Conservation (phyloP, 2,888 invertebrate genomes). For the Bhutanitis thaidina region DNA sequence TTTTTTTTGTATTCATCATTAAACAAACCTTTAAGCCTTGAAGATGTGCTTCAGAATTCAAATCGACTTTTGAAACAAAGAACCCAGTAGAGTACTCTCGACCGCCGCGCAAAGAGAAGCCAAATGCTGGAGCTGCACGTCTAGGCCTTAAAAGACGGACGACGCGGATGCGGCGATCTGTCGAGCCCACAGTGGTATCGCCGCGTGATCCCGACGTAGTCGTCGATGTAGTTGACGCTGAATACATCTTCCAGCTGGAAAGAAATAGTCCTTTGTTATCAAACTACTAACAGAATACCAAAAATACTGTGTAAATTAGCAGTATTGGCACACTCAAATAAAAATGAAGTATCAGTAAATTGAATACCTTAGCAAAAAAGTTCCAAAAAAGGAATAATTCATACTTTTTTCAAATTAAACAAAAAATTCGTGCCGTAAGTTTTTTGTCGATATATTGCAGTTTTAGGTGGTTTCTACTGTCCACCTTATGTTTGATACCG, state of each 20-base stretch:
- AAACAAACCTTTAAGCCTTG: slow-evolving; percentile 90
- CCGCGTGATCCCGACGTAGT: slow-evolving; percentile 56
- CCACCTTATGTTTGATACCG: too few species aligned
- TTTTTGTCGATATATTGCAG: too few species aligned
- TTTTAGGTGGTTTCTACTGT: too few species aligned
- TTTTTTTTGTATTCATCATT: too few species aligned
- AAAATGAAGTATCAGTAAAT: too few species aligned
- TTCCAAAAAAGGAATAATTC: too few species aligned
- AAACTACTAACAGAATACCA: too few species aligned
- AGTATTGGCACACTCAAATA: too few species aligned
- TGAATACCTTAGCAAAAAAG: too few species aligned
- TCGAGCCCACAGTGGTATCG: slow-evolving; percentile 32
- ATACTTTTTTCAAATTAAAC: too few species aligned
- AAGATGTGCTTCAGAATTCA: slow-evolving; percentile 91
- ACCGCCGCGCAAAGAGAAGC: slow-evolving; percentile 92
- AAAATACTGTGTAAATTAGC: too few species aligned
- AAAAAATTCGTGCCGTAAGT: too few species aligned
- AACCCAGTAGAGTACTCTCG: slow-evolving; percentile 95
- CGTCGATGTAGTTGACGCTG: slow-evolving; percentile 55
- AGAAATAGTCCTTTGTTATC: not conserved
- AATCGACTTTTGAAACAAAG: slow-evolving; percentile 93
- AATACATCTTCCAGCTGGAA: slow-evolving; percentile 54
- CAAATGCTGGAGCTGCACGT: slow-evolving; percentile 82
- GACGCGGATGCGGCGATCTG: slow-evolving; percentile 62
- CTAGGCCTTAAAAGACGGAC: slow-evolving; percentile 67